Conservation (phyloP, 2,797 vertebrate genomes). For the Vireo griseus region DNA sequence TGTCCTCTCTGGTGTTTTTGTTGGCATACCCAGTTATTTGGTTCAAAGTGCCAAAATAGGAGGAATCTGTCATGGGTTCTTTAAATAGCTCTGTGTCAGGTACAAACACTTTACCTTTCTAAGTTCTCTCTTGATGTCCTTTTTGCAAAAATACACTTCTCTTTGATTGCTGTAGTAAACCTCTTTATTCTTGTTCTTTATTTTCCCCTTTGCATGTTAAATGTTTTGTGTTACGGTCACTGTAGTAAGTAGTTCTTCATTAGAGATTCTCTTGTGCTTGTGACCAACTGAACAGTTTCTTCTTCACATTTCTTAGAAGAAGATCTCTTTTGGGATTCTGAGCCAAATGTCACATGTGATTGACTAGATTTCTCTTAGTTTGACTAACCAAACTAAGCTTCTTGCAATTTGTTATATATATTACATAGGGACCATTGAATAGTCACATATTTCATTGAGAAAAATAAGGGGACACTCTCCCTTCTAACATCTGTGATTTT, state of each 20-base stretch:
- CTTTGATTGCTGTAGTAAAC: not conserved
- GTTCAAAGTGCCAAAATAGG: not conserved
- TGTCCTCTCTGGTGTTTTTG: not conserved
- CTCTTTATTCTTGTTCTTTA: not conserved
- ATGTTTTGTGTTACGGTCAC: not conserved
- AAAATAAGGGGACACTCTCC: not conserved
- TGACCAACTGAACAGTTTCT: not conserved
- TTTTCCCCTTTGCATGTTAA: not conserved
- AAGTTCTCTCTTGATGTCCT: not conserved
- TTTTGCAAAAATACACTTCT: not conserved
- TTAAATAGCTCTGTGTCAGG: not conserved
- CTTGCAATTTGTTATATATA: not conserved
- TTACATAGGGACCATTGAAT: accelerated
- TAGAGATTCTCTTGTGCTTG: not conserved
- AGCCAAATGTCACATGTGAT: not conserved
- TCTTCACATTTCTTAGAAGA: not conserved
- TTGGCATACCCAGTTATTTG: not conserved
- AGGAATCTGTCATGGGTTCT: not conserved
- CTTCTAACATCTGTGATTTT: not conserved
- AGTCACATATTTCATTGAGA: not conserved
- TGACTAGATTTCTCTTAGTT: not conserved
- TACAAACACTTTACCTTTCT: not conserved
- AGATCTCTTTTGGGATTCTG: not conserved
- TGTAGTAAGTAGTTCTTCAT: not conserved
- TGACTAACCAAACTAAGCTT: not conserved